Conservation (phyloP, 1,140 invertebrate genomes). For the Calycopis cecrops region DNA sequence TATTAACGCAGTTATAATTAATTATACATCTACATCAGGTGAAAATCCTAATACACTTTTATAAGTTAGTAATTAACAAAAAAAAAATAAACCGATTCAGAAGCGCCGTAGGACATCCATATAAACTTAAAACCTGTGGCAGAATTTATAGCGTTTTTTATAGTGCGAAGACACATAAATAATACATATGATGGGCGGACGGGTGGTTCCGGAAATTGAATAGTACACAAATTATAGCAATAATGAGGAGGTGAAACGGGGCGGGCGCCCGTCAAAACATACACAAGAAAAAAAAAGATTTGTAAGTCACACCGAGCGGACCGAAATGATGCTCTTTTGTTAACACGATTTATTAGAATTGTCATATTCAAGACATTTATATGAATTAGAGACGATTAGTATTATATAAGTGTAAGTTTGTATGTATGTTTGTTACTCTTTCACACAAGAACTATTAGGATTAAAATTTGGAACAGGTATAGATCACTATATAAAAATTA, state of each 20-base stretch:
- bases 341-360: neutral
- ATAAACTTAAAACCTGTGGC: neutral
- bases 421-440: too few relatives aligned
- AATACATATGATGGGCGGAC: slow-evolving; percentile 40
- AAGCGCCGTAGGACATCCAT: neutral
- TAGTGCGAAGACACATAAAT: slow-evolving; percentile 21
- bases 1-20: neutral
- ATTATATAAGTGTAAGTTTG: too few relatives aligned
- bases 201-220: slow-evolving; percentile 31
- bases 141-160: slow-evolving; percentile 15
- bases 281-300: neutral
- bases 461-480: too few relatives aligned
- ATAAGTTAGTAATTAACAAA: neutral
- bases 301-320: neutral
- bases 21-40: too few relatives aligned
- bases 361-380: too few relatives aligned
- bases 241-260: slow-evolving; percentile 46
- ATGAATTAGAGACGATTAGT: too few relatives aligned
- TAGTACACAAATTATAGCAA: slow-evolving; percentile 42
- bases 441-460: too few relatives aligned
- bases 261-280: slow-evolving; percentile 32
- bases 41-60: neutral
- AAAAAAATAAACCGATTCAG: slow-evolving; percentile 7
- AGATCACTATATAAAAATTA: too few relatives aligned
- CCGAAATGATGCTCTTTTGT: neutral